phyloP scores from a whole-genome alignment of 2,888 invertebrate genomes.

The Galerucella pusilla region DNA sequence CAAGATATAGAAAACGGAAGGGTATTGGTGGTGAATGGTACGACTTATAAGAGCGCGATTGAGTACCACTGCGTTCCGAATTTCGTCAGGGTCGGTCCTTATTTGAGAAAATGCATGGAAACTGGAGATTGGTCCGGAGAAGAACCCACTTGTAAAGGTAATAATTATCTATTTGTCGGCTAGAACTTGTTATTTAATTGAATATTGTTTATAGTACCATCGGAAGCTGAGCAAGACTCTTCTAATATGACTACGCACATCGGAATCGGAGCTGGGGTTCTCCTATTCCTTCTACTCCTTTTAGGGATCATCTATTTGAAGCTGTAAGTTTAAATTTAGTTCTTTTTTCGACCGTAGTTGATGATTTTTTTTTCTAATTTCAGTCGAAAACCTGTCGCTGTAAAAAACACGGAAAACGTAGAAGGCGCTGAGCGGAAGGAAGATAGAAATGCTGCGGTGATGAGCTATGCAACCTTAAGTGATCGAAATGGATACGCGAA shows the following conservation, averaged over 20 bases:
- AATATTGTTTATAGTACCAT: slow-evolving; percentile 64
- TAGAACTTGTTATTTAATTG: neutral
- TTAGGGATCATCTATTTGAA: slow-evolving; percentile 84
- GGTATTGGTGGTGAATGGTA: slow-evolving; percentile 86
- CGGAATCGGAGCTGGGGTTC: slow-evolving; percentile 85
- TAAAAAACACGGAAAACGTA: slow-evolving; percentile 89
- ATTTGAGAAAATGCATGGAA: slow-evolving; percentile 84
- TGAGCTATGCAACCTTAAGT: slow-evolving; percentile 88
- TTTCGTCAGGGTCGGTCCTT: slow-evolving; percentile 83
- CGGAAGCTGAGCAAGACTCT: slow-evolving; percentile 77
- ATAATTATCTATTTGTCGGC: slow-evolving; percentile 11
- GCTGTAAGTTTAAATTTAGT: slow-evolving; percentile 77
- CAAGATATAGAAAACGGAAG: slow-evolving; percentile 85
- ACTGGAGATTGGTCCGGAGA: slow-evolving; percentile 90
- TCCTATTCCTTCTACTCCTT: slow-evolving; percentile 81
- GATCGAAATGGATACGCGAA: slow-evolving; percentile 70
- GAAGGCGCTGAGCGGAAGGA: slow-evolving; percentile 88
- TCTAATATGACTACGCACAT: slow-evolving; percentile 83
- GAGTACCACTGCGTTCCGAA: slow-evolving; percentile 92
- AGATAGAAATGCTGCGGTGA: slow-evolving; percentile 87
- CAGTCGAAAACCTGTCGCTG: slow-evolving; percentile 85
- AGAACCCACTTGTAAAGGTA: slow-evolving; percentile 84
- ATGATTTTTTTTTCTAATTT: slow-evolving; percentile 33
- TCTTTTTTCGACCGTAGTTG: slow-evolving; percentile 51
- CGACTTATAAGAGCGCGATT: slow-evolving; percentile 86